Conservation (phyloP, 2,888 invertebrate genomes). For the Amphipoea lucens region DNA sequence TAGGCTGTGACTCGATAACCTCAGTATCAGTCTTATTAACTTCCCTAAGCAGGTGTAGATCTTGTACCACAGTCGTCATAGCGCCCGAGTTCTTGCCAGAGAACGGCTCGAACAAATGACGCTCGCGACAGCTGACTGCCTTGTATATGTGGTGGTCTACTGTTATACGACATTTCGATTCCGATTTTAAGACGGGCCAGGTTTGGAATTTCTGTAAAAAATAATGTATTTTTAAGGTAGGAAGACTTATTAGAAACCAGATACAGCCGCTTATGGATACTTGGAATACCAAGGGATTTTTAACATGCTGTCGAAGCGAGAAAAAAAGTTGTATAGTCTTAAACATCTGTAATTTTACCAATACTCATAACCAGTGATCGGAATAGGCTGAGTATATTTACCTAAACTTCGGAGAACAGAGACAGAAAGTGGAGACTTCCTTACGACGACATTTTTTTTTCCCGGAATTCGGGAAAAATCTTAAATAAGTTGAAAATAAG, state of each 20-base stretch:
- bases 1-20: constrained; percentile 84
- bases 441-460: no score
- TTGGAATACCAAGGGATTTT: background rate
- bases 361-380: background rate
- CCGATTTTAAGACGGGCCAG: constrained; percentile 93
- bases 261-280: background rate
- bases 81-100: constrained; percentile 94
- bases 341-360: background rate
- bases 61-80: constrained; percentile 91
- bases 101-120: constrained; percentile 94
- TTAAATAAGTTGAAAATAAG: no score
- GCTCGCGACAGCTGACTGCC: constrained; percentile 92
- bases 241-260: background rate
- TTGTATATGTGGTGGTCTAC: constrained; percentile 95
- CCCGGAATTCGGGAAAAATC: no score
- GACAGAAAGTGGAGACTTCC: no score
- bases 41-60: constrained; percentile 90
- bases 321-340: background rate
- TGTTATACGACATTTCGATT: constrained; percentile 92
- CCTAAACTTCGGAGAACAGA: no score
- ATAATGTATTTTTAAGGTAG: background rate
- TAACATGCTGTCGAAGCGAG: background rate
- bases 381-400: no score
- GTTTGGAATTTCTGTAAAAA: constrained; percentile 91
- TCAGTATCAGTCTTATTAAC: constrained; percentile 83